Conservation (phyloP, 2,888 invertebrate species). For the Hypomecis punctinalis region DNA sequence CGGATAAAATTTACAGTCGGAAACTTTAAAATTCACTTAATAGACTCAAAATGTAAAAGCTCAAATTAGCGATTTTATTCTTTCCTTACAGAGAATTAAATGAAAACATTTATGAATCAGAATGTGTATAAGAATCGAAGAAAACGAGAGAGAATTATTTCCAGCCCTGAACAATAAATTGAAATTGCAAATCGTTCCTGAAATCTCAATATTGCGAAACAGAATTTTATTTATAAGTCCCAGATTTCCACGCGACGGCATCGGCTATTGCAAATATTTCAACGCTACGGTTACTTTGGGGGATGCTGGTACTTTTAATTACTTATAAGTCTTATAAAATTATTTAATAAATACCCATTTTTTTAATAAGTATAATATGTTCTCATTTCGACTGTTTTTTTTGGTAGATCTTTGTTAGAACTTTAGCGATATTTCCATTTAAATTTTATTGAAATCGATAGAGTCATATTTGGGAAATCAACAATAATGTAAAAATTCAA, state of each 20-base stretch:
- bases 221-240: slow-evolving; percentile 28
- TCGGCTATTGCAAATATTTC: slow-evolving; percentile 30
- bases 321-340: not conserved
- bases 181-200: slow-evolving; percentile 22
- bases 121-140: not conserved
- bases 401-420: not conserved
- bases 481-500: too few relatives aligned
- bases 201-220: slow-evolving; percentile 27
- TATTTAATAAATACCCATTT: too few relatives aligned
- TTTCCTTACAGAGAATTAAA: too few relatives aligned
- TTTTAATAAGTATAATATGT: too few relatives aligned
- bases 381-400: not conserved
- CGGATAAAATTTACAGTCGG: too few relatives aligned
- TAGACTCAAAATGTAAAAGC: too few relatives aligned
- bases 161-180: slow-evolving; percentile 10
- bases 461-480: too few relatives aligned
- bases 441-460: too few relatives aligned
- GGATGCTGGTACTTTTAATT: slow-evolving; percentile 1
- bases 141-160: not conserved
- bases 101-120: not conserved
- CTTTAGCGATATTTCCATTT: too few relatives aligned
- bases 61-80: too few relatives aligned
- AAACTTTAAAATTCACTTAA: too few relatives aligned
- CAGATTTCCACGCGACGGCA: slow-evolving; percentile 24
- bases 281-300: slow-evolving; percentile 1